Percentiles rank a stretch among this genome's conserved stretches.
Conservation (phyloP, 2,888 invertebrate genomes). For the Volucella inflata region DNA sequence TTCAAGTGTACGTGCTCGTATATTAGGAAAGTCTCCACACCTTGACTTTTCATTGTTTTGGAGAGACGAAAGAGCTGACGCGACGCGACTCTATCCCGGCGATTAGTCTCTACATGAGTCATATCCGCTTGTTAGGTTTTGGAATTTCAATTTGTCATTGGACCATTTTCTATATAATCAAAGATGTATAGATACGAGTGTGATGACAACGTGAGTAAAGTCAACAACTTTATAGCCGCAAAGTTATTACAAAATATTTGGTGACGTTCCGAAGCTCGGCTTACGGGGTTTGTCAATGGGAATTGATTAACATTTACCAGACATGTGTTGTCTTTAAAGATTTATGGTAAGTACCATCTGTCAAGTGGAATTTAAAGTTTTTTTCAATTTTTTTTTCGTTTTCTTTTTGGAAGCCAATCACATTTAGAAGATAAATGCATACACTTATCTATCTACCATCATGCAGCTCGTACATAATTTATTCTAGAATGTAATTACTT, state of each 20-base stretch:
- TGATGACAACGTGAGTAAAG: conserved; percentile 9
- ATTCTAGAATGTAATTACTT: too few species aligned
- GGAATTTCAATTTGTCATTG: conserved; percentile 42
- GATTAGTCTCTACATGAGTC: conserved; percentile 4
- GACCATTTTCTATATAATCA: conserved; percentile 26
- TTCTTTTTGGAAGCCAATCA: neutral
- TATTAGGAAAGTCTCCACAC: conserved; percentile 39
- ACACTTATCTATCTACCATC: neutral
- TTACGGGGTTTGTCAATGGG: too few species aligned
- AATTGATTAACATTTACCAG: neutral
- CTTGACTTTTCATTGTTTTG: conserved; percentile 31
- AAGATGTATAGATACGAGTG: neutral
- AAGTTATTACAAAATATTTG: conserved; percentile 25
- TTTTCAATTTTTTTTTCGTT: neutral
- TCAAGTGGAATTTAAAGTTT: neutral
- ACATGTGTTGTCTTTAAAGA: neutral
- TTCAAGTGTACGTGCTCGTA: conserved; percentile 13
- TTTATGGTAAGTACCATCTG: neutral
- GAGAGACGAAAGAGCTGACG: neutral
- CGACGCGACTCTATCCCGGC: neutral
- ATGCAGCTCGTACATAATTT: conserved; percentile 3
- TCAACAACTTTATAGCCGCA: neutral
- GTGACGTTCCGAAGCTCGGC: neutral
- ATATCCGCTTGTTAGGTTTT: conserved; percentile 30
- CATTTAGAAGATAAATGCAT: neutral